These are phyloP conservation scores for Etheostoma perlongum DNA, from an alignment of 2,797 vertebrate genomes.

Conservation along the genomic window DNA sequence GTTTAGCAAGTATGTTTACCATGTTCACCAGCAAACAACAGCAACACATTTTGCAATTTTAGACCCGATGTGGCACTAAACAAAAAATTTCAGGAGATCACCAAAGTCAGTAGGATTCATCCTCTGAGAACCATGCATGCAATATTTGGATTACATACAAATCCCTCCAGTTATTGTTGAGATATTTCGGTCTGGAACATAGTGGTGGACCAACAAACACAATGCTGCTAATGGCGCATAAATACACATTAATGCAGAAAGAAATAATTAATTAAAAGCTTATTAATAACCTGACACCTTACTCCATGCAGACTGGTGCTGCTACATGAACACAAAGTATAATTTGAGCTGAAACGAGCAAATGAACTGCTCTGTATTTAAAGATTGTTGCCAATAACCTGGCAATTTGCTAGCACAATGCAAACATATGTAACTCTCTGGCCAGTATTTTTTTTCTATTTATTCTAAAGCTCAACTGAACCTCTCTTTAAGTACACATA, in stretches of 20 bases:
- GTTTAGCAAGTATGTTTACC: not conserved
- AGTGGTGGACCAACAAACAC: not conserved
- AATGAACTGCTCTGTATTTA: not conserved
- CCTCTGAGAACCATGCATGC: not conserved
- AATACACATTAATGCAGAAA: not conserved
- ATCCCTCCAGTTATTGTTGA: not conserved
- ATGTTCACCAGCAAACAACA: not conserved
- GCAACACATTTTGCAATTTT: not conserved
- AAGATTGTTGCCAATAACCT: not conserved
- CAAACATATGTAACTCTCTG: not conserved
- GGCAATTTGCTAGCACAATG: not conserved
- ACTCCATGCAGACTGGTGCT: too few species aligned
- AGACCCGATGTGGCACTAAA: not conserved
- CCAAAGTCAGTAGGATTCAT: not conserved
- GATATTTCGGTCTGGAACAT: conserved; percentile 1
- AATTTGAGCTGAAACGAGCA: not conserved
- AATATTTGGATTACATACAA: too few species aligned
- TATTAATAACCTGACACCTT: not conserved
- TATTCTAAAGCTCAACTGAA: not conserved
- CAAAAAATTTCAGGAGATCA: not conserved
- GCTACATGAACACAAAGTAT: not conserved
- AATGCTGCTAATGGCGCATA: too few species aligned
- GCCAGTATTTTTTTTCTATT: not conserved
- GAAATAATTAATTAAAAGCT: not conserved
- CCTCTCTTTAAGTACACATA: not conserved